Evolutionary conservation across 2,113 vertebrate genomes (phyloP), one percentile per base, ranked within the genome.

Genomic region (Chauna torquata): DNA sequence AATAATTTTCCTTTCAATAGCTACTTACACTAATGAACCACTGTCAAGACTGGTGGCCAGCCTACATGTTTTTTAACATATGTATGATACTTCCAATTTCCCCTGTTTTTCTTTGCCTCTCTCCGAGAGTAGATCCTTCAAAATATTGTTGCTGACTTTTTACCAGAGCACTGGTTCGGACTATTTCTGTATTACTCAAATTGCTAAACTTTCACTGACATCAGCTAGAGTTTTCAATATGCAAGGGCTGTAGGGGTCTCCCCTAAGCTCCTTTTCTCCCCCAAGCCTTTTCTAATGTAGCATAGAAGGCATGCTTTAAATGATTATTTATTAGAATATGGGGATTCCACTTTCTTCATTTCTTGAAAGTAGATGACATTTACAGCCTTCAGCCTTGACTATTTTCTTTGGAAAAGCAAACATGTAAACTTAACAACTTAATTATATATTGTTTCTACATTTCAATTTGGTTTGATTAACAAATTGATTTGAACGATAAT

Each of bases 341-440:
- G 59, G 42, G 5, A 25, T 71, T 59, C 44, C 36, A 16, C 69
- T 87, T 90, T 74, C 76, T 44, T 40, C 16, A 61, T 80, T 92
- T 87, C 69, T 91, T 82, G 32, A 83, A 96, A 82, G 81, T 4
- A 75, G 65, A 66, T 57, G 40, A 91, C 50, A 78, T 55, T 82
- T 88, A 80, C 40, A 86, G 62, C 83, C 82, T 95, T 88, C 65
- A 94, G 69, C 86, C 92, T 75, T 65, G 47, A 90, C 71, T 72
- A 24, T n/a, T 74, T 93, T 97, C 96, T 97, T 97, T 97, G 92
- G 94, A 92, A 87, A 96, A 96, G 95, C 89, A 90, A 40, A 88
- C 70, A 81, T 85, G 77, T 95, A 96, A 96, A 96, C 87, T 87
- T 92, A 78, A 90, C 36, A 96, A 91, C 47, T 68, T 79, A 59